Conservation (phyloP, 2,888 invertebrate species). For the Sabatieria punctata region DNA sequence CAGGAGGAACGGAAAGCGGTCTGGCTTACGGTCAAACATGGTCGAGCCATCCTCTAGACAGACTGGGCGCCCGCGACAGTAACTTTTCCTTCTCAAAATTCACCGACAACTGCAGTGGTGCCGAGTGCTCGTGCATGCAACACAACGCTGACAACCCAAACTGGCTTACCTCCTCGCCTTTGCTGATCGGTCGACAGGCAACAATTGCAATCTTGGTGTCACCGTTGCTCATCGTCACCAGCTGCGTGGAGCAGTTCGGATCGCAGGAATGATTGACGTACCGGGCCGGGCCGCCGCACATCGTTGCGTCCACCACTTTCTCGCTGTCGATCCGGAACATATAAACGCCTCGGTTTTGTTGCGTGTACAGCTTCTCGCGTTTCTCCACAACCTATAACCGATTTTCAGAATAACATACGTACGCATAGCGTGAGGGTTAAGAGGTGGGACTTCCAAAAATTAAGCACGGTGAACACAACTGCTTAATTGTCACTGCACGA, state of each 20-base stretch:
- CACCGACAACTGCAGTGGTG: too few species aligned
- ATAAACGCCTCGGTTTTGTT: conserved; percentile 72
- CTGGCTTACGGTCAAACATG: too few species aligned
- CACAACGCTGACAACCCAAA: conserved; percentile 1
- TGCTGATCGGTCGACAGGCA: conserved; percentile 78
- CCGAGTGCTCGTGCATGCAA: background rate
- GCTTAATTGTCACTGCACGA: too few species aligned
- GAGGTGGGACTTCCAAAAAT: too few species aligned
- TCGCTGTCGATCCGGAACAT: conserved; percentile 98
- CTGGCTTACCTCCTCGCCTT: conserved; percentile 77
- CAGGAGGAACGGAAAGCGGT: too few species aligned
- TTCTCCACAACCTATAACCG: conserved; percentile 62
- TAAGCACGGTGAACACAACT: too few species aligned
- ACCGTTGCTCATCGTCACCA: conserved; percentile 46
- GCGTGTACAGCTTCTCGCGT: conserved; percentile 86
- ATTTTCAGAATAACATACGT: too few species aligned
- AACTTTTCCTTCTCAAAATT: too few species aligned
- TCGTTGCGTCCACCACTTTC: conserved; percentile 89
- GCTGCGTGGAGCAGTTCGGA: conserved; percentile 95
- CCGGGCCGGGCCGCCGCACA: conserved; percentile 79
- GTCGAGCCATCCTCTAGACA: too few species aligned
- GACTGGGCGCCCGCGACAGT: too few species aligned
- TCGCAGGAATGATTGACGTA: conserved; percentile 46
- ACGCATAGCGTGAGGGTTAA: too few species aligned
- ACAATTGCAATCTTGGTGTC: conserved; percentile 91